Conservation (phyloP, 2,113 vertebrate genomes). For the Pomatorhinus ruficollis region DNA sequence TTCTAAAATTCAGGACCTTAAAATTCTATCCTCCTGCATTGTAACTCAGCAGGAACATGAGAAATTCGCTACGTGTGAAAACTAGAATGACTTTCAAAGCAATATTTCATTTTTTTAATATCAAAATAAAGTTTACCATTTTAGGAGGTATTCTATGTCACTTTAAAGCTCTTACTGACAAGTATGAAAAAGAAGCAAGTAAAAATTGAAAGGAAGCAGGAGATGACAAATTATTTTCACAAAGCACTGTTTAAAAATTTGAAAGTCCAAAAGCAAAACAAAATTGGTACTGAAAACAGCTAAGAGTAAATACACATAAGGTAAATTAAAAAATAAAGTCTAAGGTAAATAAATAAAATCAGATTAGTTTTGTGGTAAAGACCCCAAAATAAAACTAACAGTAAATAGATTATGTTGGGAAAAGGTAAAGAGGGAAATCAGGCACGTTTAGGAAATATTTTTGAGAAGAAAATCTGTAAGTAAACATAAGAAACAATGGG, state of each 20-base stretch:
- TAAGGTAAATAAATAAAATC: neutral
- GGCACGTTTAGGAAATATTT: neutral
- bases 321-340: neutral
- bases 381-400: neutral
- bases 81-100: neutral
- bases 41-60: neutral
- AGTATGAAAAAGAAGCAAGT: neutral
- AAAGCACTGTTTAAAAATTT: neutral
- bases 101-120: neutral
- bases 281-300: neutral
- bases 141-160: neutral
- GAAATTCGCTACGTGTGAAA: neutral
- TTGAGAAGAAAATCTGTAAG: neutral
- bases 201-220: neutral
- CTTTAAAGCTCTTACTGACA: neutral
- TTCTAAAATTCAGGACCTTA: neutral
- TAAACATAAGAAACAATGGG: neutral
- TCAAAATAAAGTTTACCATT: neutral
- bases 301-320: neutral
- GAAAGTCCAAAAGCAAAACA: neutral
- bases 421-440: neutral
- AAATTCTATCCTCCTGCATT: neutral
- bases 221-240: neutral
- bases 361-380: neutral
- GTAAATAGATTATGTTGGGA: neutral